These are phyloP conservation scores for Macroramphosus scolopax DNA, from an alignment of 2,797 vertebrate species.

Conservation along the genomic window DNA sequence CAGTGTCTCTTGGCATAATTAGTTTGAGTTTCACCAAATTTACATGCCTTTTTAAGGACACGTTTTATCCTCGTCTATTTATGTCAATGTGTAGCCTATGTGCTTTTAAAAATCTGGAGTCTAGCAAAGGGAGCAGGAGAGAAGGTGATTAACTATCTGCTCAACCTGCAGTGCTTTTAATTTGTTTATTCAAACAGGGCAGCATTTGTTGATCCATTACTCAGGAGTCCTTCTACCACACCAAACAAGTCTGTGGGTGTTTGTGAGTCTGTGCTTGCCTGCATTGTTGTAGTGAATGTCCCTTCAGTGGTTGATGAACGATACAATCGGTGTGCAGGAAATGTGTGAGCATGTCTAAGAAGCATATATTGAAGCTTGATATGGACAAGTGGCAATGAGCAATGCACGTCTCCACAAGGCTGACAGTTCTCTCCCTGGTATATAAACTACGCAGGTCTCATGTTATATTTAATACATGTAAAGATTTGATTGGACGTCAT, in stretches of 20 bases:
- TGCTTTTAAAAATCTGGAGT: too few relatives aligned
- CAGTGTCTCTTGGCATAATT: constrained; percentile 15
- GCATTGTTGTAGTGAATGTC: too few relatives aligned
- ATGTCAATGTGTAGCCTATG: not conserved
- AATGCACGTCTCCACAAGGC: too few relatives aligned
- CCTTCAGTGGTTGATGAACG: too few relatives aligned
- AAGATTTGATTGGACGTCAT: too few relatives aligned
- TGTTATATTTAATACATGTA: too few relatives aligned
- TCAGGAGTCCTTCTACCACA: constrained; percentile 23
- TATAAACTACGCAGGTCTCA: too few relatives aligned
- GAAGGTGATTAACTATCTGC: constrained; percentile 68
- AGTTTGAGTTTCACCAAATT: constrained; percentile 13
- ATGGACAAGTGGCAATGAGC: too few relatives aligned
- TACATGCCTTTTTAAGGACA: constrained; percentile 6
- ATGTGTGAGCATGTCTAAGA: too few relatives aligned
- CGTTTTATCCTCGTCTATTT: constrained; percentile 26
- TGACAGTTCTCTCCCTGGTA: too few relatives aligned
- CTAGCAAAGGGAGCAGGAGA: constrained; percentile 16
- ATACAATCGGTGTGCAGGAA: too few relatives aligned
- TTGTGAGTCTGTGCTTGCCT: constrained; percentile 6
- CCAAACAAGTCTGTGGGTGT: not conserved
- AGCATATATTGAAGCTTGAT: too few relatives aligned
- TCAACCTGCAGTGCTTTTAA: constrained; percentile 67
- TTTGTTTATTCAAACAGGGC: constrained; percentile 62
- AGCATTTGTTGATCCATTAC: constrained; percentile 41